Percentiles rank a stretch among this genome's conserved stretches.
phyloP scores from a whole-genome alignment of 2,113 vertebrate species.

The Ptychochromis oligacanthus region DNA sequence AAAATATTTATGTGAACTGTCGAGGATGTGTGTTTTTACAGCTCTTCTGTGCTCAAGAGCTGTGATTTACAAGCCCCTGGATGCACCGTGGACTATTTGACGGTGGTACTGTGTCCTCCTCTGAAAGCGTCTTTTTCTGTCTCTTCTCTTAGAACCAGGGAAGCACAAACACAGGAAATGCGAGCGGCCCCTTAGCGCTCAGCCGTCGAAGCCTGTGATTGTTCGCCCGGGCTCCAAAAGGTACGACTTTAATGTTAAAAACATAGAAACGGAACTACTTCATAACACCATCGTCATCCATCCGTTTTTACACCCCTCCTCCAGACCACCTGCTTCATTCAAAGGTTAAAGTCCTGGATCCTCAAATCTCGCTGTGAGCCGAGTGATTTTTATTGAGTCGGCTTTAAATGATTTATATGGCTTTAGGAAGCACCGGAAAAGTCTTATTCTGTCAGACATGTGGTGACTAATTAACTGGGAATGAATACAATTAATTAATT shows the following conservation, averaged over 20 bases:
- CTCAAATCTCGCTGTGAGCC: background rate
- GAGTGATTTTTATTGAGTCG: no score
- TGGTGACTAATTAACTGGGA: no score
- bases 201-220: conserved; percentile 71
- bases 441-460: accelerated
- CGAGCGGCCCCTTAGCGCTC: conserved; percentile 69
- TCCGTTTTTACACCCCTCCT: background rate
- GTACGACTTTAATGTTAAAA: conserved; percentile 38
- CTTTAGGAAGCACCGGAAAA: background rate
- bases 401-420: background rate
- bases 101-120: background rate
- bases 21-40: background rate
- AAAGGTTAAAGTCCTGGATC: background rate
- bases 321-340: background rate
- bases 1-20: background rate
- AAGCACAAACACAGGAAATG: conserved; percentile 82
- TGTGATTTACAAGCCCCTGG: background rate
- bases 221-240: conserved; percentile 74
- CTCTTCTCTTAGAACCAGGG: conserved; percentile 71
- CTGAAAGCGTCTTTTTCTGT: background rate
- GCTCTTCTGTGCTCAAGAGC: background rate
- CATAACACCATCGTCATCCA: no score
- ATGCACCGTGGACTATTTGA: background rate
- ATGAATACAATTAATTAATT: no score
- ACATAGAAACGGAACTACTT: background rate